Percentiles rank a stretch among this genome's conserved stretches.
Evolutionary conservation across 2,888 invertebrate genomes (phyloP).

Genomic region (Eristalis intricaria): DNA sequence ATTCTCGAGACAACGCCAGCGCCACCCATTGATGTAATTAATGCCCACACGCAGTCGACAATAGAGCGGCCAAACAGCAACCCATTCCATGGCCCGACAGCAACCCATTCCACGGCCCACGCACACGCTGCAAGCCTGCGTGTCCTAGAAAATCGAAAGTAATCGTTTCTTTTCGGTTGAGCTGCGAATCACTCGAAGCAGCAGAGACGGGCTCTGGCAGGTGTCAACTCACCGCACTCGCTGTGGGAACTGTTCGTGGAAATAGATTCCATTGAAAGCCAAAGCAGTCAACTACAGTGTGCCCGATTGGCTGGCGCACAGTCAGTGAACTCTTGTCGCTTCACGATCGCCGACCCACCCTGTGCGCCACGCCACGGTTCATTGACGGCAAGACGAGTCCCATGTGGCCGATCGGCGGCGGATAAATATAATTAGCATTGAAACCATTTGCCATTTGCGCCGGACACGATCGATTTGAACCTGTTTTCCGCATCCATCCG

Average conservation of each 20-base stretch:
- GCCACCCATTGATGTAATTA: conserved; percentile 44
- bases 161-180: conserved; percentile 38
- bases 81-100: conserved; percentile 12
- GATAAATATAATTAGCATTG: conserved; percentile 68
- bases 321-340: background rate
- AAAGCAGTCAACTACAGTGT: conserved; percentile 21
- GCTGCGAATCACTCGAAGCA: background rate
- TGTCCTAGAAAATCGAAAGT: conserved; percentile 60
- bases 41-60: conserved; percentile 48
- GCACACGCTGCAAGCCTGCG: background rate
- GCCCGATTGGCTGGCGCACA: background rate
- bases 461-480: conserved; percentile 54
- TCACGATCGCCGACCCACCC: background rate
- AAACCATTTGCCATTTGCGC: conserved; percentile 67
- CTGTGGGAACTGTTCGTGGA: conserved; percentile 14
- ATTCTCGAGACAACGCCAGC: conserved; percentile 4
- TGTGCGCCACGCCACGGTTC: conserved; percentile 36
- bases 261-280: conserved; percentile 37
- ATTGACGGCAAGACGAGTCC: conserved; percentile 53
- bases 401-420: conserved; percentile 22
- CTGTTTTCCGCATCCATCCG: conserved; percentile 58
- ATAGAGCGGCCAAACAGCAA: conserved; percentile 7
- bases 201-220: background rate
- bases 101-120: conserved; percentile 13
- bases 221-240: background rate